Conservation (phyloP, 2,113 vertebrate genomes). For the Equus quagga region DNA sequence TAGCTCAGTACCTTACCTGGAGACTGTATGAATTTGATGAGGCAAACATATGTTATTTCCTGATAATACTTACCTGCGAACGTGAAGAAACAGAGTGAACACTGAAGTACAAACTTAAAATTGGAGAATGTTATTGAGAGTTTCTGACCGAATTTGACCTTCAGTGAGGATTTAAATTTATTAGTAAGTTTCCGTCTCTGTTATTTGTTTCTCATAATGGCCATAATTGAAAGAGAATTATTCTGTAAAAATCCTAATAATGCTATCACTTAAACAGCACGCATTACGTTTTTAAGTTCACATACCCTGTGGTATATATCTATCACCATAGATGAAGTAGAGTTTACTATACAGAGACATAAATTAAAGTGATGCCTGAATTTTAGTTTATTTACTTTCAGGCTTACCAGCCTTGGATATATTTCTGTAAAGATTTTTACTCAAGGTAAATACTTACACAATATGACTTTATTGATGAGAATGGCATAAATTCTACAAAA, state of each 20-base stretch:
- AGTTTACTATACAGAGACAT: not conserved
- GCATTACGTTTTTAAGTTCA: not conserved
- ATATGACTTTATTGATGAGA: not conserved
- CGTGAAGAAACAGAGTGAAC: not conserved
- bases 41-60: not conserved
- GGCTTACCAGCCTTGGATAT: not conserved
- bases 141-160: not conserved
- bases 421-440: not conserved
- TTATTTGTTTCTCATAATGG: not conserved
- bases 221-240: not conserved
- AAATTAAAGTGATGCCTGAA: not conserved
- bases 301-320: not conserved
- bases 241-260: not conserved
- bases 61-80: not conserved
- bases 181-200: not conserved
- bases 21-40: not conserved
- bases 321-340: not conserved
- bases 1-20: not conserved
- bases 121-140: not conserved
- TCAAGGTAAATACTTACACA: not conserved
- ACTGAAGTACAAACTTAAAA: not conserved
- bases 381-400: conserved; percentile 18
- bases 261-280: not conserved
- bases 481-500: not conserved
- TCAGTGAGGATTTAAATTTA: not conserved